These are phyloP conservation scores for Mormyrus hasselquistii DNA, from an alignment of 2,797 vertebrate species.

Conservation along the genomic window DNA sequence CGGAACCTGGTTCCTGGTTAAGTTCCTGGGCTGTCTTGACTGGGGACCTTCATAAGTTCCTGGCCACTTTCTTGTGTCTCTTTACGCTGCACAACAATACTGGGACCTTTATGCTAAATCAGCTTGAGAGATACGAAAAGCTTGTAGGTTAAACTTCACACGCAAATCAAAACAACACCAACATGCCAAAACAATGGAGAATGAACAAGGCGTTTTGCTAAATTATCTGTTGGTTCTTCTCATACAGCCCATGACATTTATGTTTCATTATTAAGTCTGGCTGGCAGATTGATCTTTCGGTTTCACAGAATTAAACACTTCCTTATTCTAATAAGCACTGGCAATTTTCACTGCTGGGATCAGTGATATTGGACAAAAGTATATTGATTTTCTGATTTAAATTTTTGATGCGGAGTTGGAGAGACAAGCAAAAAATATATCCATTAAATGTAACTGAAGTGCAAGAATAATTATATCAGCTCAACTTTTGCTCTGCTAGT, in stretches of 20 bases:
- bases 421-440: neutral
- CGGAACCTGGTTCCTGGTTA: neutral
- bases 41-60: neutral
- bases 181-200: neutral
- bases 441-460: neutral
- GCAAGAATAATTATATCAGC: neutral
- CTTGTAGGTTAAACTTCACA: neutral
- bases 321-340: neutral
- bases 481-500: neutral
- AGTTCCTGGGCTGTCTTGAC: neutral
- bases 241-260: neutral
- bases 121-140: neutral
- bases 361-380: neutral
- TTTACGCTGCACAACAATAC: neutral
- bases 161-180: neutral
- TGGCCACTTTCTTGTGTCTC: neutral
- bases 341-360: neutral
- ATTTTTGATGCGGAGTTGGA: neutral
- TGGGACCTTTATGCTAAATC: neutral
- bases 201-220: neutral
- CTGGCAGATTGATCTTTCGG: neutral
- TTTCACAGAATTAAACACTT: neutral
- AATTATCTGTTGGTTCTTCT: neutral
- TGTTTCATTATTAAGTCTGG: neutral
- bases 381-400: neutral